Evolutionary conservation across 1,140 invertebrate species (phyloP), one percentile per base, ranked within the genome.

Genomic region (Listronotus oregonensis): DNA sequence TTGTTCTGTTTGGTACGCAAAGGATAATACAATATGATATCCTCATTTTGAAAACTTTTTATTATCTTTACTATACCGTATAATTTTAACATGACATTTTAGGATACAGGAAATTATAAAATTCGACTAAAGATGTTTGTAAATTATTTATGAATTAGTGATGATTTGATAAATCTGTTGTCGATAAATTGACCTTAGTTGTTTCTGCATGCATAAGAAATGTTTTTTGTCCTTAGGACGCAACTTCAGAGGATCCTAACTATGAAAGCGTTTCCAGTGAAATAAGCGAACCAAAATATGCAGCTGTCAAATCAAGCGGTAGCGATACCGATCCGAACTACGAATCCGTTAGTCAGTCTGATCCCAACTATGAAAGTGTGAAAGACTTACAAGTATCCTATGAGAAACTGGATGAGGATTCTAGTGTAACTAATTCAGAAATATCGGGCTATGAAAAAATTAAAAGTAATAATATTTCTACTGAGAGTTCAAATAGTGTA

Each of bases 221-320:
- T 27, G 21, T 27, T 27, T n/a, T 27, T 27, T 27, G 21, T 27
- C 21, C 21, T 57, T 15, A 59, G 50, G 15, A 59, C 44, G 49
- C 3, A 37, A 59, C 64, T 32, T 49, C 66, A 18, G 74, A 83
- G 0, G 83, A 85, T 61, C 83, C 83, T 0, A 84, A 85, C 71
- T 92, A 91, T 68, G 89, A 90, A 73, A 90, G 88, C 5, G 86
- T 91, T 81, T 84, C 86, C 0, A 85, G 86, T 67, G 82, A 84
- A 56, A 57, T 59, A 1, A 15, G 52, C 32, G 82, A 84, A 40
- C 80, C 80, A 0, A 82, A 81, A 70, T 84, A 83, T 55, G 79
- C 81, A 0, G 83, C 83, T 0, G 77, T 85, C 2, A 87, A 86
- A 67, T 84, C 84, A 4, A 86, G 85, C 1, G 87, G 85, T 6